Conservation (phyloP, 1,140 invertebrate species). For the Aleiodes sp. region DNA sequence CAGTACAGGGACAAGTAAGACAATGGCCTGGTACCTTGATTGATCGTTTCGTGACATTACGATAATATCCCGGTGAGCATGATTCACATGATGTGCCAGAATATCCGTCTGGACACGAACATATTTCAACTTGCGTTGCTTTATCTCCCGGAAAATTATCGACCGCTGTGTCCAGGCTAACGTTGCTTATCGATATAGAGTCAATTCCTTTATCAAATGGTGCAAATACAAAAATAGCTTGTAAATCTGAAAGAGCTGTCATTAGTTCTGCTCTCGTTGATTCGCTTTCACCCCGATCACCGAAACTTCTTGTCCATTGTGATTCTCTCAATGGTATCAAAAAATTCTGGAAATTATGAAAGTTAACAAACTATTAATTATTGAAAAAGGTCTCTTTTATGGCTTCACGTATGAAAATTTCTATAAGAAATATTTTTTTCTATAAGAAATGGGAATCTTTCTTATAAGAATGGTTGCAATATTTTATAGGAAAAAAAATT, state of each 20-base stretch:
- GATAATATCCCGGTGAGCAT: conserved; percentile 85
- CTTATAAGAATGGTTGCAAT: too few relatives aligned
- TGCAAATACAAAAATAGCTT: conserved; percentile 86
- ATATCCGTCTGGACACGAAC: conserved; percentile 84
- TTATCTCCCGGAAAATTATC: conserved; percentile 65
- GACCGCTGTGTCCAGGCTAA: conserved; percentile 82
- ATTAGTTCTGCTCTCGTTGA: conserved; percentile 84
- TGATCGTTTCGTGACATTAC: conserved; percentile 70
- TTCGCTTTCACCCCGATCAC: conserved; percentile 65
- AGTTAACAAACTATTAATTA: neutral
- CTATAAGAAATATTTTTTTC: too few relatives aligned
- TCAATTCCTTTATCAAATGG: conserved; percentile 77
- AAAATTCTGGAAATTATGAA: conserved; percentile 62
- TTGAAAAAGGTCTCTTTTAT: too few relatives aligned
- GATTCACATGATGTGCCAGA: conserved; percentile 83
- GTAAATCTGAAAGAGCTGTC: conserved; percentile 82
- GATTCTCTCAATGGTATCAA: conserved; percentile 72
- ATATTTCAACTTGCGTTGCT: conserved; percentile 81
- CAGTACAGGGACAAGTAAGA: conserved; percentile 78
- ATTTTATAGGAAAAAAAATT: too few relatives aligned
- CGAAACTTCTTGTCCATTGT: conserved; percentile 71
- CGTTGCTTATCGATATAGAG: conserved; percentile 80
- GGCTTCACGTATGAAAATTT: too few relatives aligned
- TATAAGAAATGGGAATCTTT: too few relatives aligned
- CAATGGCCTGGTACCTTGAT: conserved; percentile 71